Conservation (phyloP, 2,888 invertebrate species). For the Philereme transversata region DNA sequence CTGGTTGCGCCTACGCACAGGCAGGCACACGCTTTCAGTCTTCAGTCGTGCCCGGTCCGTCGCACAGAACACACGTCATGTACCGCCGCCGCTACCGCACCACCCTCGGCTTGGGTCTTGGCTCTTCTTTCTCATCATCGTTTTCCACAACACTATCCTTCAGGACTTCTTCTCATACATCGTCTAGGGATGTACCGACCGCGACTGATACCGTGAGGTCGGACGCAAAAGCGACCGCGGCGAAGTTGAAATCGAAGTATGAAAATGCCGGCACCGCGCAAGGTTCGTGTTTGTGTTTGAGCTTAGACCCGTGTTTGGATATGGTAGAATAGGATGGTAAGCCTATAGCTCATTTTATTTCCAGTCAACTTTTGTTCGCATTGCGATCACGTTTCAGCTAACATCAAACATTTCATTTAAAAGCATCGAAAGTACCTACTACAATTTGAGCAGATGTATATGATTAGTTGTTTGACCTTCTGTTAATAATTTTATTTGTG, state of each 20-base stretch:
- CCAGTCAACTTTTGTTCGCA: too few relatives aligned
- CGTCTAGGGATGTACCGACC: slow-evolving; percentile 17
- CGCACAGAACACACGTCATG: slow-evolving; percentile 61
- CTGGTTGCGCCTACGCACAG: slow-evolving; percentile 71
- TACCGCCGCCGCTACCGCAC: slow-evolving; percentile 79
- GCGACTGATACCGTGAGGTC: slow-evolving; percentile 67
- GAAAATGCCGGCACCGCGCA: slow-evolving; percentile 78
- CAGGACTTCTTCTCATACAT: slow-evolving; percentile 58
- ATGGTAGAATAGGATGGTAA: neutral
- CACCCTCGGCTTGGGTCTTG: slow-evolving; percentile 74
- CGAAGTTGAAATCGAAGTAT: slow-evolving; percentile 78
- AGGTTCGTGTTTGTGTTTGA: slow-evolving; percentile 40
- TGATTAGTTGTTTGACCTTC: too few relatives aligned
- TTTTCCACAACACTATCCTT: slow-evolving; percentile 73
- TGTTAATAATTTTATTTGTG: too few relatives aligned
- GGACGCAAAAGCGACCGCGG: slow-evolving; percentile 77
- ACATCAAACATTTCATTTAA: too few relatives aligned
- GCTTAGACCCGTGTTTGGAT: neutral
- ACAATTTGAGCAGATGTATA: too few relatives aligned
- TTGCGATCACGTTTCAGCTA: too few relatives aligned
- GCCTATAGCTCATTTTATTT: too few relatives aligned
- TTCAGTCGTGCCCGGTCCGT: slow-evolving; percentile 64
- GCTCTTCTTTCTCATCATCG: slow-evolving; percentile 72
- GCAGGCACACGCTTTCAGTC: slow-evolving; percentile 33
- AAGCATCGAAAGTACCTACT: too few relatives aligned